phyloP scores from a whole-genome alignment of 2,888 invertebrate species.

The Cephus sareptanus region DNA sequence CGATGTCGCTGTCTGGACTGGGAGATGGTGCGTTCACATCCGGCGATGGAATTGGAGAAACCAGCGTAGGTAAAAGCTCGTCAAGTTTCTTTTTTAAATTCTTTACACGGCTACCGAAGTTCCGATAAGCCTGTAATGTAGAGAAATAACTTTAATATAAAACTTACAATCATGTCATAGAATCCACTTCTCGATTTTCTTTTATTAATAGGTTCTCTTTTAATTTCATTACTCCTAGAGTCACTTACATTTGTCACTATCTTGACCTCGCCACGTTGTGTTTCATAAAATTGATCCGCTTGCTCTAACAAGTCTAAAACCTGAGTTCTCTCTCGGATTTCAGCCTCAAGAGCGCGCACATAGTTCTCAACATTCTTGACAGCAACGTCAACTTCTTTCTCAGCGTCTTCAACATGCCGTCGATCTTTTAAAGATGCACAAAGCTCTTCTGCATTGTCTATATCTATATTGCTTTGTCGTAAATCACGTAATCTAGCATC shows the following conservation, averaged over 20 bases:
- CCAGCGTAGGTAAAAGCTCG: constrained; percentile 79
- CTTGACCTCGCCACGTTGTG: constrained; percentile 93
- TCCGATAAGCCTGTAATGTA: constrained; percentile 85
- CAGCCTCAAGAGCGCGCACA: constrained; percentile 82
- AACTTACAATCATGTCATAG: background rate
- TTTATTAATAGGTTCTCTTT: background rate
- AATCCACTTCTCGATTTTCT: background rate
- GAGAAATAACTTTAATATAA: background rate
- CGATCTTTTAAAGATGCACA: constrained; percentile 88
- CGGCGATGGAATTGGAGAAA: constrained; percentile 72
- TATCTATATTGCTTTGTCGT: constrained; percentile 76
- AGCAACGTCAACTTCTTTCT: constrained; percentile 87
- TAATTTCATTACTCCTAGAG: background rate
- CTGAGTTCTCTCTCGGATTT: constrained; percentile 83
- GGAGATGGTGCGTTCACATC: constrained; percentile 80
- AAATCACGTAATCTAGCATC: constrained; percentile 65
- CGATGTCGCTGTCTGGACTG: constrained; percentile 84
- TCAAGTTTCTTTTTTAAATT: constrained; percentile 87
- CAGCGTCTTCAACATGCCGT: constrained; percentile 86
- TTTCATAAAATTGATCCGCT: constrained; percentile 88
- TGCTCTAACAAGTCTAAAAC: constrained; percentile 83
- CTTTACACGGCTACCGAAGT: constrained; percentile 90
- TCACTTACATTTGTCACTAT: constrained; percentile 91
- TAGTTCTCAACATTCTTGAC: constrained; percentile 83
- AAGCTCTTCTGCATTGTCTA: constrained; percentile 82